These are phyloP conservation scores for Rhinella marina DNA, from an alignment of 2,797 vertebrate species.

Conservation along the genomic window DNA sequence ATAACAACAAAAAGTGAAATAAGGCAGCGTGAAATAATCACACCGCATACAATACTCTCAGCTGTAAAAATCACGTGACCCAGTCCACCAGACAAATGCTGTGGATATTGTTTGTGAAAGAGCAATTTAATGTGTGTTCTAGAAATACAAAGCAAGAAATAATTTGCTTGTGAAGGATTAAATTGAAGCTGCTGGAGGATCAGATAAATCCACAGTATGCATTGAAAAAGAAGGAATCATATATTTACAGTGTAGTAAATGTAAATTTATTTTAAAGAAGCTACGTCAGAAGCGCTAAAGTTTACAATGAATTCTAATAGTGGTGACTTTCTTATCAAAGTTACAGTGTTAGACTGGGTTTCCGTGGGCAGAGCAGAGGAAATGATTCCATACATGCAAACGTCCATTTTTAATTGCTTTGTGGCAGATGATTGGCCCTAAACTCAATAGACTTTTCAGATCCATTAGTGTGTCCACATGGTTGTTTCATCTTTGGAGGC, in stretches of 20 bases:
- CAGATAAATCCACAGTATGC: constrained; percentile 44
- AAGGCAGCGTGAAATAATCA: constrained; percentile 33
- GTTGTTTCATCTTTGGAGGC: neutral
- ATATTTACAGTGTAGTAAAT: constrained; percentile 13
- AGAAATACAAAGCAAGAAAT: constrained; percentile 50
- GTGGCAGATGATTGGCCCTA: neutral
- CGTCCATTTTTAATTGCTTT: neutral
- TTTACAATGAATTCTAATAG: neutral
- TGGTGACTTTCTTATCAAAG: neutral
- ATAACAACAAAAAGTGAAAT: constrained; percentile 16
- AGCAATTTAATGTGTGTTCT: constrained; percentile 52
- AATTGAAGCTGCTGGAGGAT: constrained; percentile 50
- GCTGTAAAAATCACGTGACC: neutral
- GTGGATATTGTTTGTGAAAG: constrained; percentile 47
- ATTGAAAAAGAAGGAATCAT: constrained; percentile 3
- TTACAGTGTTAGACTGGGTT: neutral
- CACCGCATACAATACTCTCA: constrained; percentile 10
- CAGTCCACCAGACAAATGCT: constrained; percentile 49
- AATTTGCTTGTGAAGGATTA: constrained; percentile 52
- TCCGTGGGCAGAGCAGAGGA: neutral
- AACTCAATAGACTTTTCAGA: neutral
- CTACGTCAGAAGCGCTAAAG: neutral
- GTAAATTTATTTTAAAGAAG: constrained; percentile 37
- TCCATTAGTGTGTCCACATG: neutral
- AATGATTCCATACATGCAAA: neutral